phyloP scores from a whole-genome alignment of 2,888 invertebrate species.

The Pollenia angustigena region DNA sequence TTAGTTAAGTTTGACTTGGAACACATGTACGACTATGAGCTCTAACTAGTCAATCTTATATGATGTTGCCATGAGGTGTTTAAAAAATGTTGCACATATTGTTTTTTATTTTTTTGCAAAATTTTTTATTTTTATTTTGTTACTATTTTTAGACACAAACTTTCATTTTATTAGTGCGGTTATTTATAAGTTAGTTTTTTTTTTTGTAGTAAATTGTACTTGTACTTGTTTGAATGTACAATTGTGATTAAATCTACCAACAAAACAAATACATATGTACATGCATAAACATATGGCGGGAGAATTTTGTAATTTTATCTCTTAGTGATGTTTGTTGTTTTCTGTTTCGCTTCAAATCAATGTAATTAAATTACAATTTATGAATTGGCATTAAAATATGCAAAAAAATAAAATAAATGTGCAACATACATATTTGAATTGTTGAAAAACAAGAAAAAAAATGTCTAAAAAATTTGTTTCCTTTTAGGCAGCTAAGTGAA shows the following conservation, averaged over 20 bases:
- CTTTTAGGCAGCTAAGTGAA: slow-evolving; percentile 31
- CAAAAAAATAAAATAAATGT: slow-evolving; percentile 17
- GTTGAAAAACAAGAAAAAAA: not conserved
- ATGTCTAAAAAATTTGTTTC: slow-evolving; percentile 35
- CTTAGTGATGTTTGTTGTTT: slow-evolving; percentile 31
- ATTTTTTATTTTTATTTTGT: slow-evolving; percentile 40
- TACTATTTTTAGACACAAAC: slow-evolving; percentile 72
- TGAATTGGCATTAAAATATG: slow-evolving; percentile 55
- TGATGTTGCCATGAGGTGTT: slow-evolving; percentile 63
- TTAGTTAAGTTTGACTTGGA: slow-evolving; percentile 17
- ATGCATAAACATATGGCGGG: slow-evolving; percentile 28
- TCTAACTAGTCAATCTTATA: slow-evolving; percentile 48
- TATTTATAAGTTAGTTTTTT: slow-evolving; percentile 53
- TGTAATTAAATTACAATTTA: slow-evolving; percentile 71
- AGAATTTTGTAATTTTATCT: slow-evolving; percentile 64
- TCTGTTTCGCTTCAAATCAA: slow-evolving; percentile 40
- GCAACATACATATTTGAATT: slow-evolving; percentile 6
- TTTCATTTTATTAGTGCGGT: slow-evolving; percentile 70
- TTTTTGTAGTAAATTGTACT: slow-evolving; percentile 22
- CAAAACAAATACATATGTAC: not conserved
- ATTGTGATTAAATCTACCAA: slow-evolving; percentile 34
- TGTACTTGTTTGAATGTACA: slow-evolving; percentile 36
- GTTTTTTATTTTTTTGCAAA: slow-evolving; percentile 2
- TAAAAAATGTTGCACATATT: slow-evolving; percentile 65
- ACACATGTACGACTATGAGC: slow-evolving; percentile 11